Evolutionary conservation across 2,888 invertebrate genomes (phyloP), one percentile per base, ranked within the genome.

Genomic region (Hirtodrosophila alboralis): DNA sequence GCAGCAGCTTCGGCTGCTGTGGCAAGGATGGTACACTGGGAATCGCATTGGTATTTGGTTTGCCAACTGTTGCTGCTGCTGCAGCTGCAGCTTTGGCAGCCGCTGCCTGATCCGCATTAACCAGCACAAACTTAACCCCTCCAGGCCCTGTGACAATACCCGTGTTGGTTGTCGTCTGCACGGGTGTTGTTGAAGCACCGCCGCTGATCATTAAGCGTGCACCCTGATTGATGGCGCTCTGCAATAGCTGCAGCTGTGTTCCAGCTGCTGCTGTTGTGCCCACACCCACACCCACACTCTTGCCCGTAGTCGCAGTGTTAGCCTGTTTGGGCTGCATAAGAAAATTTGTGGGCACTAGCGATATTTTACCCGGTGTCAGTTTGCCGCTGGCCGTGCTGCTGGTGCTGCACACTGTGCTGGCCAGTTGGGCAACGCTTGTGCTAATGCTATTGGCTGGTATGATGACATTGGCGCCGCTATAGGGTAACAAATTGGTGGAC

Each of bases 311-410:
- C 5, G 41, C 63, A 40, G 14, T 63, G 45, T 38, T 71, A 2
- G 65, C 16, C 16, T 69, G 59, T 48, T 84, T 87, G 41, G 87
- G 86, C 44, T 91, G 90, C 70, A 91, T 84, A 0, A 91, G 80
- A 26, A 91, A 89, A 60, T 90, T 91, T 0, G 91, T 90, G 18
- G 91, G 91, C n/a, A 91, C 90, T 33, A 91, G 31, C 0, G 91
- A 91, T 6, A 91, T 91, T 74, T 90, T 90, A 2, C 89, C 84
- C 3, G 75, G 66, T 7, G 75, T 59, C 12, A 76, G 33, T 18
- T 66, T 66, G 2, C 31, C 37, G 1, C 31, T 43, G 0, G 70
- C 33, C 0, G 65, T 13, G n/a, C 54, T 68, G 23, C 62, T 66
- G 5, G 68, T 23, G 18, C 4, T 69, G n/a, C 74, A 45, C 1